Evolutionary conservation across 2,113 vertebrate species (phyloP).

Genomic region (Megaceryle torquata): DNA sequence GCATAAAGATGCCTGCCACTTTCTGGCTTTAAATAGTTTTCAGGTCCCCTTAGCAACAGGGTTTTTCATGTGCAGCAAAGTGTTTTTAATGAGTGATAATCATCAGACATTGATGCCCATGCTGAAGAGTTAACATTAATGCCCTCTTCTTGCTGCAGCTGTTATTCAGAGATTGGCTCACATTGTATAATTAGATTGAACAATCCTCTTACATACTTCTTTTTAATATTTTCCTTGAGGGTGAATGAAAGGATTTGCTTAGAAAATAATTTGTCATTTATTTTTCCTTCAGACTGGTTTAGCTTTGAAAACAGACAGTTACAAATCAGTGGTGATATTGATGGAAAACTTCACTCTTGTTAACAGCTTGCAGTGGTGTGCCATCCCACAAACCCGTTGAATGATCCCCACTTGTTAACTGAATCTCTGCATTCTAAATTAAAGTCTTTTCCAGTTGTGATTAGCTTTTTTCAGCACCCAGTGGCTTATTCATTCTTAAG

Average conservation of each 20-base stretch:
- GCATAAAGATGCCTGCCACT: not conserved
- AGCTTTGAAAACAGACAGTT: not conserved
- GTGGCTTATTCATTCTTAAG: not conserved
- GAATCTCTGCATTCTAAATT: not conserved
- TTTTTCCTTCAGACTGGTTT: not conserved
- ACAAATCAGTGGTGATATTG: not conserved
- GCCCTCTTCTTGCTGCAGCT: not conserved
- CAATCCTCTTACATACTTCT: not conserved
- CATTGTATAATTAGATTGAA: not conserved
- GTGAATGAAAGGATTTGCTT: not conserved
- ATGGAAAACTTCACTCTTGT: not conserved
- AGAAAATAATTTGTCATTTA: not conserved
- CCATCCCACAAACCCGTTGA: not conserved
- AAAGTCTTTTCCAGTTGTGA: not conserved
- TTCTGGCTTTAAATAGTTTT: not conserved
- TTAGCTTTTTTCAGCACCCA: not conserved
- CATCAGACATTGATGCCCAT: not conserved
- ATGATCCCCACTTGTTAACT: not conserved
- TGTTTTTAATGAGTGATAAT: not conserved
- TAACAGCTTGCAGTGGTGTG: not conserved
- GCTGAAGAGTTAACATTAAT: not conserved
- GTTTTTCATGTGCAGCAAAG: not conserved
- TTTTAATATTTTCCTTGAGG: not conserved
- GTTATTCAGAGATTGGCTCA: not conserved
- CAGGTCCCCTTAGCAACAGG: constrained; percentile 14